Conservation (phyloP, 1,140 invertebrate species). For the Agraylea sexmaculata region DNA sequence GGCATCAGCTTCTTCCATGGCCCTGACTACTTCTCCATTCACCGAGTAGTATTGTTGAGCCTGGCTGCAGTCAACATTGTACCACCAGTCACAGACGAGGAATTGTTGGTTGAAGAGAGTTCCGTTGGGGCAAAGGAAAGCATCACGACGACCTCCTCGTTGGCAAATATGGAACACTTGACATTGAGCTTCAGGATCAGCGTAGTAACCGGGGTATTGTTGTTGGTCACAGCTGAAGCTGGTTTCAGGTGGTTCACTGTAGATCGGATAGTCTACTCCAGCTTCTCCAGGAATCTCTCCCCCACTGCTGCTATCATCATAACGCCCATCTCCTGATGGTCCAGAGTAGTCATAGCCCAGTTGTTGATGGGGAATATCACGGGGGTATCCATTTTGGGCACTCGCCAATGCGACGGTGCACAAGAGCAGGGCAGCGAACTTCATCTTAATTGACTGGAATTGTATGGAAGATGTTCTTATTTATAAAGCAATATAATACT, state of each 20-base stretch:
- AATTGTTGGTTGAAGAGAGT: constrained; percentile 46
- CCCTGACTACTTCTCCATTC: constrained; percentile 17
- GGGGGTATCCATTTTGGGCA: constrained; percentile 22
- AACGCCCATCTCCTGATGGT: neutral
- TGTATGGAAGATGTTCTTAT: too few relatives aligned
- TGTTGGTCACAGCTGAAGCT: constrained; percentile 41
- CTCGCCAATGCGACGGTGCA: constrained; percentile 8
- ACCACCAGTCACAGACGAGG: constrained; percentile 45
- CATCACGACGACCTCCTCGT: constrained; percentile 33
- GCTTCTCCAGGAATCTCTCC: constrained; percentile 23
- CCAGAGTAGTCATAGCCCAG: constrained; percentile 11
- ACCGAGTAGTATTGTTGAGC: constrained; percentile 22
- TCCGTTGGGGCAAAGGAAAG: constrained; percentile 47
- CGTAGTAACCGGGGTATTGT: constrained; percentile 40
- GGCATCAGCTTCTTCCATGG: constrained; percentile 21
- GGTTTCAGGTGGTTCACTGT: constrained; percentile 43
- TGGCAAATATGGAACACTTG: constrained; percentile 43
- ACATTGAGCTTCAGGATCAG: constrained; percentile 38
- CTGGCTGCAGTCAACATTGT: constrained; percentile 38
- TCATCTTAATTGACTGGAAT: too few relatives aligned
- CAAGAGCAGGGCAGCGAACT: constrained; percentile 10
- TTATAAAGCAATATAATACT: too few relatives aligned
- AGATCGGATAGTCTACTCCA: constrained; percentile 49
- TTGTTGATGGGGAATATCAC: constrained; percentile 16
- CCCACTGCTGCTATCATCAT: constrained; percentile 6